Base-by-base conservation (phyloP, 2,888 invertebrate genomes). In the Philonicus albiceps region DNA sequence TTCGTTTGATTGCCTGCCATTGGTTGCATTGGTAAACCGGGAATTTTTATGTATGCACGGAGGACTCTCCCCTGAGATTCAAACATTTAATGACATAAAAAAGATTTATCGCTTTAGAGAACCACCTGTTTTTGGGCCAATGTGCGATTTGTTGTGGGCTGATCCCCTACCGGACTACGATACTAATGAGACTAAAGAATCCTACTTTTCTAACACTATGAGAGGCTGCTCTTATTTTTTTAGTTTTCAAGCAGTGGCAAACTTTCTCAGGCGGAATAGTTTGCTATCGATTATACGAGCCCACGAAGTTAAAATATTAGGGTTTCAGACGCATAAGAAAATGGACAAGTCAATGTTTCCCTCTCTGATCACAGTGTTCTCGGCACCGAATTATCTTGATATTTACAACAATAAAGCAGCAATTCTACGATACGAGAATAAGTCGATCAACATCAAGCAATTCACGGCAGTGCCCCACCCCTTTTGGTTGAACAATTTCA, bases 341-440 rank as follows among this genome's bases (percentile, higher is more conserved):
- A 98, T 98, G 94, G 98, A 98, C 94, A 97, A 98, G 90, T 99
- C 98, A 91, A 98, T 98, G 91, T 99, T 98, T 93, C 98, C 98
- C 90, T 98, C 98, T 92, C 95, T 99, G 91, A 99, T 99, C 91
- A 99, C 99, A 90, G 98, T 99, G 93, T 99, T 99, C 93, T 98
- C 98, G 91, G 98, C 98, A 92, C 99, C 99, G 90, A 99, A 99
- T 93, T 99, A 99, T 93, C 94, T 99, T 95, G 98, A 99, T 94
- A 98, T 99, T 89, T 99, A 99, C 94, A 98, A 99, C 94, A 98
- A 98, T 94, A 99, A 97, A 94, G 99, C 98, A 92, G 98, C 98
- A 91, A 98, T 99, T 92, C 94, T 99, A 92, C 98, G 98, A 93
- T 99, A 99, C 94, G 98, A 99, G 94, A 98, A 99, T 94, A 98